Conservation (phyloP, 2,113 vertebrate species). For the Polyodon spathula region DNA sequence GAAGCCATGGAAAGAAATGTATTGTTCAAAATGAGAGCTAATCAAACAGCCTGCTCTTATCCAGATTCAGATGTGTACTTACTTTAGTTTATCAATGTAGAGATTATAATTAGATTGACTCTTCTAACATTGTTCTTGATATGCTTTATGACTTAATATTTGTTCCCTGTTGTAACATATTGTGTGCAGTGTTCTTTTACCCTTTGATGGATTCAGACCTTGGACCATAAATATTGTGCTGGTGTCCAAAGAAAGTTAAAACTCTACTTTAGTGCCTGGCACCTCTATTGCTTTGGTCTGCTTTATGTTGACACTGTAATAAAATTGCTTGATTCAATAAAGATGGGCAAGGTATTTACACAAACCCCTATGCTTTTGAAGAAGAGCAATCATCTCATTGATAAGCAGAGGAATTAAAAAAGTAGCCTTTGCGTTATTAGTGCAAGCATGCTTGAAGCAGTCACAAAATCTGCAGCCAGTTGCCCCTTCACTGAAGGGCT, state of each 20-base stretch:
- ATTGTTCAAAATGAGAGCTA: too few species aligned
- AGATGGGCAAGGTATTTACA: constrained; percentile 30
- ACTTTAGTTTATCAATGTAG: neutral
- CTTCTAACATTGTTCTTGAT: constrained; percentile 3
- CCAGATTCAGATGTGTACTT: neutral
- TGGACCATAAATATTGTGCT: constrained; percentile 24
- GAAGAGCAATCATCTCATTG: constrained; percentile 27
- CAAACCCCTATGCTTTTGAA: constrained; percentile 19
- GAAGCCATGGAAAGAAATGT: too few species aligned
- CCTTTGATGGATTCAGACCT: constrained; percentile 21
- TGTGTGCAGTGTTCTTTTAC: neutral
- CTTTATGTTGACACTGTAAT: constrained; percentile 17
- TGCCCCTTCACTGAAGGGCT: constrained; percentile 40
- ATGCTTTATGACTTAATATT: neutral
- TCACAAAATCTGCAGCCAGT: constrained; percentile 33
- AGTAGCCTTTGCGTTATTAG: constrained; percentile 47
- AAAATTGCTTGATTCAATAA: constrained; percentile 39
- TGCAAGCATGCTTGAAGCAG: constrained; percentile 49
- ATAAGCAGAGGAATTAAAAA: constrained; percentile 45
- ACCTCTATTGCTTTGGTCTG: constrained; percentile 15
- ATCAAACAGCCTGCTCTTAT: too few species aligned
- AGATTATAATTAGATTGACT: constrained; percentile 2
- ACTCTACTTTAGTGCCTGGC: constrained; percentile 22
- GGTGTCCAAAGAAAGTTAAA: constrained; percentile 19
- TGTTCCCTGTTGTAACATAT: constrained; percentile 15